Evolutionary conservation across 2,113 vertebrate species (phyloP), one percentile per base, ranked within the genome.

Genomic region (Daphoenositta chrysoptera): DNA sequence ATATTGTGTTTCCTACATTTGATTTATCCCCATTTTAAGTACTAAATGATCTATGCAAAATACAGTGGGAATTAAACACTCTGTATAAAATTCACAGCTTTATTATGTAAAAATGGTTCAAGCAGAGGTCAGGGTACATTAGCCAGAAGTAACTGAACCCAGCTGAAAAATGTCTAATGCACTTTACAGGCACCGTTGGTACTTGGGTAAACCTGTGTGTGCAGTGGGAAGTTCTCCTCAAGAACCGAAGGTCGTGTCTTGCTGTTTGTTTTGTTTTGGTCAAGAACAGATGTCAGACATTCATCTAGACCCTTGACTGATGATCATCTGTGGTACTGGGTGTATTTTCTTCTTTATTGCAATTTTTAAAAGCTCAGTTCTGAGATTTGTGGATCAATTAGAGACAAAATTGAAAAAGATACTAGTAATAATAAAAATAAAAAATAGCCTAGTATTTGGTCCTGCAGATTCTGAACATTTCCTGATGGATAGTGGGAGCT

Each of bases 1-100:
- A 97, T 97, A 95, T 83, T 80, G 91, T 94, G 64, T 92, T 96
- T 90, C 94, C 93, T 71, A 39, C 33, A 27, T 92, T 94, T 97
- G 85, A 93, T 95, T 97, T 95, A 87, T 93, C 71, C 79, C 28
- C 63, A 26, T 87, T 93, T 95, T 95, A 83, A 77, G 91, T 93
- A 91, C 58, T 93, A 90, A 92, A 90, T 93, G 95, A 77, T 80
- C 60, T 95, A 84, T 92, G 75, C 92, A 95, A 95, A 95, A 94
- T 86, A 81, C 68, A 70, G 79, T 72, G 57, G 39, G 71, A 95
- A 94, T 95, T 95, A 96, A 96, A 72, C 37, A 45, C 54, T 83
- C 72, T 39, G 83, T 78, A 88, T 94, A 61, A 94, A 88, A 94
- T 90, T 91, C 76, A 76, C 63, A 50, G 53, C 86, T 94, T 90